Conservation (phyloP, 2,797 vertebrate species). For the Uromys caudimaculatus region DNA sequence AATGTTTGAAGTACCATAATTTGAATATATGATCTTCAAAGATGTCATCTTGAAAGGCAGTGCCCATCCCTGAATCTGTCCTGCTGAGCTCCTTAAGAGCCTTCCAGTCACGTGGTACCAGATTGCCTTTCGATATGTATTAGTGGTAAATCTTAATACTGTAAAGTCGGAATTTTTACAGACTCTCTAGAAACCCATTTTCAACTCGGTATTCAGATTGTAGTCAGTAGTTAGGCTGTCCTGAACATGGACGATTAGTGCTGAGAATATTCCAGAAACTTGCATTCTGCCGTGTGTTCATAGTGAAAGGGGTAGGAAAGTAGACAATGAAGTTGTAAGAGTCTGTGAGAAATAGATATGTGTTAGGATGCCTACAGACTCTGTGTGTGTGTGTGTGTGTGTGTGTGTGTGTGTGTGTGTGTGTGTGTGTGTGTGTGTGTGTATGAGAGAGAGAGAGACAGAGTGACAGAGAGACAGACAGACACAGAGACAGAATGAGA, state of each 20-base stretch:
- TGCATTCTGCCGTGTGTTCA: background rate
- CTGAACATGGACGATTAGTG: background rate
- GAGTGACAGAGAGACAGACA: no score
- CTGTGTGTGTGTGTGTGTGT: background rate
- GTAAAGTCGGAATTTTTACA: background rate
- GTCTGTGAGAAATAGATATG: background rate
- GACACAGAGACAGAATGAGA: no score
- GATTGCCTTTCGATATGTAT: background rate
- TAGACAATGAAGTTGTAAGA: no score
- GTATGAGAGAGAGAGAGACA: background rate
- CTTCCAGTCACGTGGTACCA: slow-evolving; percentile 39
- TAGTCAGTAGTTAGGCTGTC: background rate
- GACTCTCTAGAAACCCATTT: slow-evolving; percentile 40
- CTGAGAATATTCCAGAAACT: background rate
- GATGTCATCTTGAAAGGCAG: slow-evolving; percentile 1
- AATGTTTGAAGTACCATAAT: background rate
- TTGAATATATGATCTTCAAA: slow-evolving; percentile 10
- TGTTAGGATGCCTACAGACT: background rate
- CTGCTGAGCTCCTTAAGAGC: slow-evolving; percentile 22
- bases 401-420: background rate
- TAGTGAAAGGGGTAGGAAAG: background rate
- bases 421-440: background rate
- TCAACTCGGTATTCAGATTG: slow-evolving; percentile 19
- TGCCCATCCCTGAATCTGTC: background rate
- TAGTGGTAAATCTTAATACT: slow-evolving; percentile 37